Base-by-base conservation (phyloP, 2,797 vertebrate genomes). In the Sebastes iracundus region DNA sequence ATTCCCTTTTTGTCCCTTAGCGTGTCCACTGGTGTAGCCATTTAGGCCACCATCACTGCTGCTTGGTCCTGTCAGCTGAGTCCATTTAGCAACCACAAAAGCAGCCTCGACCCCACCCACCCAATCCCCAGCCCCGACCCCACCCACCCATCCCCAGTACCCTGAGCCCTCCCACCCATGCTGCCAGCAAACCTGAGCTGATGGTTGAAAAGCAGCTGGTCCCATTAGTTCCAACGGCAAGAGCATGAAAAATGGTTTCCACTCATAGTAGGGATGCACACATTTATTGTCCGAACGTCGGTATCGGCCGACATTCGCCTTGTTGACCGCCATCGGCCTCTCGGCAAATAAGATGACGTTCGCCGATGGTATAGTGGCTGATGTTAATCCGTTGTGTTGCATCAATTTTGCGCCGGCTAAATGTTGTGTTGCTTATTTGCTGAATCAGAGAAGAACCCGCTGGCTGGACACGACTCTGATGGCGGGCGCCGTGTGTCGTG, bases 81-180 rank as follows among this genome's bases (percentile, higher is more conserved):
- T 90, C 93, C 93, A 93, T 93, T 96, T 95, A 95, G 88, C 87
- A 84, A 55, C 53, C 61, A 22, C 75, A 88, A 89, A 94, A 95
- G 93, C 93, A 88, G 93, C 72, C 69, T 53, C 20, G 0, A 71
- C 79, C 80, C 71, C 68, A 27, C 84, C 77, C 88, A 70, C 70
- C 49, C 53, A 46, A 46, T 22, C 63, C 72, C 72, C 63, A 28
- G 62, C 73, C 70, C 35, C 20, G 13, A 30, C 13, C 25, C 72
- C 72, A 20, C 56, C 83, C 68, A 22, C 72, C 46, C 64, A 27
- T 64, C 58, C 58, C 42, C 42, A 46, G 42, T 30, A 55, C 73
- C 72, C 59, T 7, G 52, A 72, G 23, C 33, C 55, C 58, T 25
- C 42, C 83, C 69, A 18, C 76, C 49, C 59, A 23, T 28, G 32